Evolutionary conservation across 1,140 invertebrate species (phyloP).

Genomic region (Cotesia chilonis): DNA sequence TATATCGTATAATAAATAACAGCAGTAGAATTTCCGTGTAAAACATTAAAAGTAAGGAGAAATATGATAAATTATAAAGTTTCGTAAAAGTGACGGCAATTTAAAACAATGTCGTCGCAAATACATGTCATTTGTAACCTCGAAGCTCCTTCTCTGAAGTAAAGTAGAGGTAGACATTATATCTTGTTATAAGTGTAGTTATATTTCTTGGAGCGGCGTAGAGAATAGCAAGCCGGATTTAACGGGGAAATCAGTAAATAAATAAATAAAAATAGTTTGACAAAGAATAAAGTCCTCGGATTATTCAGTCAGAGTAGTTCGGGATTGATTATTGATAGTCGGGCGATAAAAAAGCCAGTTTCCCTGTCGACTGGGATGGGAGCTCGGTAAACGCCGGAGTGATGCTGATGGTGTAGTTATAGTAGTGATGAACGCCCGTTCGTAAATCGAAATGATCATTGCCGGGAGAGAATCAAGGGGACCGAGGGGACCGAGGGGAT

Average conservation of each 20-base stretch:
- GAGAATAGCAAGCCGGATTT: too few species aligned
- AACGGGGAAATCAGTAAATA: too few species aligned
- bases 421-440: neutral
- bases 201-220: conserved; percentile 21
- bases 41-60: conserved; percentile 59
- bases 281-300: too few species aligned
- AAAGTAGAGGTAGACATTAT: conserved; percentile 50
- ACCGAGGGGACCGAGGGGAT: too few species aligned
- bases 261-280: neutral
- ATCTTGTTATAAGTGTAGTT: conserved; percentile 44
- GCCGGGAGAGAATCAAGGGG: neutral
- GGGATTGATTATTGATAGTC: conserved; percentile 8
- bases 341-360: neutral
- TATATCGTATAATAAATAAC: too few species aligned
- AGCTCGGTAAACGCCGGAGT: neutral
- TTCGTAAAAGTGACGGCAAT: conserved; percentile 59
- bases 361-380: neutral
- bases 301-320: too few species aligned
- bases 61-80: conserved; percentile 63
- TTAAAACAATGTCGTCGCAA: conserved; percentile 66
- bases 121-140: conserved; percentile 65
- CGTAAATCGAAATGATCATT: conserved; percentile 22
- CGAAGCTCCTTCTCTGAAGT: neutral
- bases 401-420: neutral
- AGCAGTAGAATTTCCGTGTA: conserved; percentile 13